phyloP scores from a whole-genome alignment of 2,113 vertebrate species.

The Rissa tridactyla region DNA sequence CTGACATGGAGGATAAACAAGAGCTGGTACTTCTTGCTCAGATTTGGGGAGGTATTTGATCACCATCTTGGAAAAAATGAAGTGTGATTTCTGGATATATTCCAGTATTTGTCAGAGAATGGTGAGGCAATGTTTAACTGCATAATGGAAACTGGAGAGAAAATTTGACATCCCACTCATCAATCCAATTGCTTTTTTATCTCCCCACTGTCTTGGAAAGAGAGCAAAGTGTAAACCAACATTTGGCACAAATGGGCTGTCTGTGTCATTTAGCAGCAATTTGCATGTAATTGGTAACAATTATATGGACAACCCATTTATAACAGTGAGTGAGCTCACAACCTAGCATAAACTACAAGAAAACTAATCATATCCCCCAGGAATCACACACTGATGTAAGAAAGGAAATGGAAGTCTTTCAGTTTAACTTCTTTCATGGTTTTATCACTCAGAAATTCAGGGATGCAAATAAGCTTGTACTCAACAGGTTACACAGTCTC shows the following conservation, averaged over 20 bases:
- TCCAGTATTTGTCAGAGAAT: conserved; percentile 50
- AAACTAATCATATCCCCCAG: conserved; percentile 7
- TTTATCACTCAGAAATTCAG: not conserved
- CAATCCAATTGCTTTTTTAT: conserved; percentile 66
- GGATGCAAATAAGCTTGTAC: not conserved
- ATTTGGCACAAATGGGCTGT: conserved; percentile 63
- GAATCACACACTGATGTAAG: conserved; percentile 5
- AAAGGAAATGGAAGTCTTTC: not conserved
- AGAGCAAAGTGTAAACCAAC: conserved; percentile 70
- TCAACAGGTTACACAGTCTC: not conserved
- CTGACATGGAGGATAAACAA: conserved; percentile 43
- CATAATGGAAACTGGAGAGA: conserved; percentile 63
- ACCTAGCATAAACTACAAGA: not conserved
- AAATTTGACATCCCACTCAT: conserved; percentile 58
- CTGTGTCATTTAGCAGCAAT: conserved; percentile 58
- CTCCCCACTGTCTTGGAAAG: conserved; percentile 65
- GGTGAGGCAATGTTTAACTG: conserved; percentile 59
- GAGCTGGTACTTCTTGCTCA: not conserved
- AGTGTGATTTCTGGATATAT: conserved; percentile 63
- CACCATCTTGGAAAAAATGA: conserved; percentile 59
- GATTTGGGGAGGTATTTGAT: conserved; percentile 41
- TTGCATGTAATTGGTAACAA: conserved; percentile 63
- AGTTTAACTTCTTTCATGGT: not conserved
- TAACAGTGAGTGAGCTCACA: conserved; percentile 45
- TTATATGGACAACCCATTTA: conserved; percentile 58